Evolutionary conservation across 2,797 vertebrate species (phyloP).

Genomic region (Decapterus maruadsi): DNA sequence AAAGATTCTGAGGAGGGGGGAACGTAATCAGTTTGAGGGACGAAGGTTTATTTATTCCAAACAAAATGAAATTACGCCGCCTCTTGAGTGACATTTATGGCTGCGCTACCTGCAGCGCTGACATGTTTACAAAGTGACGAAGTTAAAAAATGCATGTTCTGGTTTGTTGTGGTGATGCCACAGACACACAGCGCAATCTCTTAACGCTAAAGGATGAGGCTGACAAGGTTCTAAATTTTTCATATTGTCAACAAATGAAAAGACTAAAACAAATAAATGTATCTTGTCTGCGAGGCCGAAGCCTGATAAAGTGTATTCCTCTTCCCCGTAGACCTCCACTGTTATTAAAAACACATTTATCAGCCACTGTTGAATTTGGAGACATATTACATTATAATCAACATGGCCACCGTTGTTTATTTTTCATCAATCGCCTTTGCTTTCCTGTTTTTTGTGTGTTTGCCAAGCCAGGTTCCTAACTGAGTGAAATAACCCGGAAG

Average conservation of each 20-base stretch:
- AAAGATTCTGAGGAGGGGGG: conserved; percentile 77
- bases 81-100: conserved; percentile 81
- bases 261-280: not conserved
- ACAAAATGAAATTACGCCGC: conserved; percentile 83
- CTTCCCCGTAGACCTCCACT: not conserved
- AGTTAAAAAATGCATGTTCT: conserved; percentile 32
- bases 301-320: not conserved
- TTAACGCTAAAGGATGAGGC: conserved; percentile 34
- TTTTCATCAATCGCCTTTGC: not conserved
- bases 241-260: conserved; percentile 39
- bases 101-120: conserved; percentile 72
- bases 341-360: conserved; percentile 18
- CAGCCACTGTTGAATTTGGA: not conserved
- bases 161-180: conserved; percentile 45
- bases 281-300: conserved; percentile 13
- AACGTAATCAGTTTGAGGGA: conserved; percentile 81
- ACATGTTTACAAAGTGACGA: conserved; percentile 81
- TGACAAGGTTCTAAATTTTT: conserved; percentile 20
- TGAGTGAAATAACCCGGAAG: not conserved
- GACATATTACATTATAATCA: not conserved
- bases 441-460: not conserved
- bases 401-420: not conserved
- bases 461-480: not conserved
- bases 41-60: conserved; percentile 83
- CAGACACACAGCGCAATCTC: conserved; percentile 12